Base-by-base conservation (phyloP, 2,797 vertebrate species). In the Argyrosomus regius region DNA sequence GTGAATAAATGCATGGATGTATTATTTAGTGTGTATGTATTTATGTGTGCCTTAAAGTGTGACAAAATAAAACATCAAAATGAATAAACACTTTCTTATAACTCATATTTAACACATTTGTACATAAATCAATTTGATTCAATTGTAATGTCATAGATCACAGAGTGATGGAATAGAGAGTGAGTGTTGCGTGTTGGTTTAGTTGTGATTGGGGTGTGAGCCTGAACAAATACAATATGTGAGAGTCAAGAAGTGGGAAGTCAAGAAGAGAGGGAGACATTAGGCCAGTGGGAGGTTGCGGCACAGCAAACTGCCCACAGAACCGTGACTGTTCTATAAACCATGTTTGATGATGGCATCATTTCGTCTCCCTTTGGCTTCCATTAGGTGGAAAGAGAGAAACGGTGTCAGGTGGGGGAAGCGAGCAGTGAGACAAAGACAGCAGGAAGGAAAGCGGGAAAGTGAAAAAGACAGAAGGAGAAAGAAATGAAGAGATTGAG, bases 341-440 rank as follows among this genome's bases (percentile, higher is more conserved):
- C 65, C 58, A 57, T 76, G 79, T 83, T 81, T 84, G 83, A 87
- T 83, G 78, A 79, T 31, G n/a, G 31, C 70, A 66, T 59, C 53
- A 46, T 77, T 85, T 70, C 62, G 31, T 77, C 72, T 84, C 64
- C 82, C 67, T 68, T 80, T 77, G 77, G 78, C 54, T 80, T 72
- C 71, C 68, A 80, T 87, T 84, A 83, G 72, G 35, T 74, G 52
- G 61, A 76, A 52, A 35, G 35, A 67, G 61, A 84, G 20, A 76
- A 77, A 81, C 4, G 17, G 68, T 49, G 20, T 54, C 49, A 39
- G 64, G 60, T 68, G 52, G 17, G 3, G 5, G 64, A 48, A 71
- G 59, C 35, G 43, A 65, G 65, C 69, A 61, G 5, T 12, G 60
- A 75, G 50, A 84, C n/a, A 68, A 64, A 84, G 41, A 74, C 8